A percentile compares a stretch with the other conserved stretches of the same genome.
These are phyloP conservation scores for Aurelia sp. DNA, from an alignment of 30 jellyfish, hydroid and myxozoan genomes.

Conservation along the genomic window DNA sequence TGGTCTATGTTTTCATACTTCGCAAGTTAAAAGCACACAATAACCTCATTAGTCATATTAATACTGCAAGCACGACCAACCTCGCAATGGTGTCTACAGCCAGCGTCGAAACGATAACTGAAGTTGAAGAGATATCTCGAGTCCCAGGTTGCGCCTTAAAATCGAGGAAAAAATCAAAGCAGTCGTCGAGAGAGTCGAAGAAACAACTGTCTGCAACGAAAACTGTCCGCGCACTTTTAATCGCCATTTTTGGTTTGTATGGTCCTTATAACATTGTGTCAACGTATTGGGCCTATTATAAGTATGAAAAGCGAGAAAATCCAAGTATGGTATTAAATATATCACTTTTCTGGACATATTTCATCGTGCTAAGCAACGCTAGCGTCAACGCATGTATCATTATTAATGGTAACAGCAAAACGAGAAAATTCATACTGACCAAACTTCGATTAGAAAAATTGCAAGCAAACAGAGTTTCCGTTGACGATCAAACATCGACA, in stretches of 20 bases:
- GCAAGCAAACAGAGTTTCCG: too few relatives aligned
- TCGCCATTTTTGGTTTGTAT: slow-evolving; percentile 43
- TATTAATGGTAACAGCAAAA: slow-evolving; percentile 28
- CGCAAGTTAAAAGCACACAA: slow-evolving; percentile 9
- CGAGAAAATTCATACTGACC: slow-evolving; percentile 10
- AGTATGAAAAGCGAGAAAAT: background rate
- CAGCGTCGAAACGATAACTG: too few relatives aligned
- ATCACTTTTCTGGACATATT: slow-evolving; percentile 13
- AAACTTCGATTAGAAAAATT: too few relatives aligned
- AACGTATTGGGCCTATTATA: slow-evolving; percentile 40
- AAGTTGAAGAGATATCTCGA: background rate
- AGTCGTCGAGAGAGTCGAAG: background rate
- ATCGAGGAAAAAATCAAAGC: background rate
- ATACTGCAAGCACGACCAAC: too few relatives aligned
- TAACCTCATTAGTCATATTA: background rate
- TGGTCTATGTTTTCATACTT: slow-evolving; percentile 36
- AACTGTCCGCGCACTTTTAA: slow-evolving; percentile 33
- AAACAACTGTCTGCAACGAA: slow-evolving; percentile 36
- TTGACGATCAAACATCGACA: too few relatives aligned
- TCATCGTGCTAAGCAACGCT: slow-evolving; percentile 52
- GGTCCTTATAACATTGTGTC: slow-evolving; percentile 53
- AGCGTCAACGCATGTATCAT: slow-evolving; percentile 46
- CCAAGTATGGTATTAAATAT: slow-evolving; percentile 16
- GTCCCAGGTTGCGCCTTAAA: too few relatives aligned
- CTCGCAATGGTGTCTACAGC: too few relatives aligned